phyloP scores from a whole-genome alignment of 2,888 invertebrate species.

The Pimpla rufipes region DNA sequence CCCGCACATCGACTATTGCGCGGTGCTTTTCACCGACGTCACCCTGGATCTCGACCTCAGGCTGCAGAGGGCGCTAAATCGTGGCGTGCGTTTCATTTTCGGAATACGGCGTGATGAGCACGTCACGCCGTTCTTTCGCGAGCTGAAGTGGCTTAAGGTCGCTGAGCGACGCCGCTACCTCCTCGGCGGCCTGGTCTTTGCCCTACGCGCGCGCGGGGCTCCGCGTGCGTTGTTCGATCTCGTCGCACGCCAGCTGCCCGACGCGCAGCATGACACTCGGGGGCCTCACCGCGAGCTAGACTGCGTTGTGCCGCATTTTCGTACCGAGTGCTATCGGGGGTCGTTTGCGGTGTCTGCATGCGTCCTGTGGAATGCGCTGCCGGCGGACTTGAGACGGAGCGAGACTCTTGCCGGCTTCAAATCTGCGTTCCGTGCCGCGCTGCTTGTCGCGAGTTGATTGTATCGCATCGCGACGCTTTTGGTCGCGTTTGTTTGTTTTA shows the following conservation, averaged over 20 bases:
- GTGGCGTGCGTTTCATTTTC: slow-evolving; percentile 35
- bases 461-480: too few species aligned
- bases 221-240: neutral
- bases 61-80: slow-evolving; percentile 29
- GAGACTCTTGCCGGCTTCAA: too few species aligned
- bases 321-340: neutral
- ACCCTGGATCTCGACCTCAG: slow-evolving; percentile 15
- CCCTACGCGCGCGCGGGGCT: neutral
- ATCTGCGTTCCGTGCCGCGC: too few species aligned
- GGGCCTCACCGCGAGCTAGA: neutral
- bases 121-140: slow-evolving; percentile 13
- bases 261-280: neutral
- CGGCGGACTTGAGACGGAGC: too few species aligned
- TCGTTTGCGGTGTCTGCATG: neutral
- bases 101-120: neutral
- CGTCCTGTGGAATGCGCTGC: too few species aligned
- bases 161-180: neutral
- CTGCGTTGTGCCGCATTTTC: neutral
- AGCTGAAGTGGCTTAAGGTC: neutral
- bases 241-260: neutral
- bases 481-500: too few species aligned
- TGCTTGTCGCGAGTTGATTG: too few species aligned
- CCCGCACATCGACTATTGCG: neutral
- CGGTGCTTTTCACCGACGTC: neutral
- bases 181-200: neutral